Evolutionary conservation across 1,140 invertebrate species (phyloP), one percentile per base, ranked within the genome.

Genomic region (Drosophila carrolli): DNA sequence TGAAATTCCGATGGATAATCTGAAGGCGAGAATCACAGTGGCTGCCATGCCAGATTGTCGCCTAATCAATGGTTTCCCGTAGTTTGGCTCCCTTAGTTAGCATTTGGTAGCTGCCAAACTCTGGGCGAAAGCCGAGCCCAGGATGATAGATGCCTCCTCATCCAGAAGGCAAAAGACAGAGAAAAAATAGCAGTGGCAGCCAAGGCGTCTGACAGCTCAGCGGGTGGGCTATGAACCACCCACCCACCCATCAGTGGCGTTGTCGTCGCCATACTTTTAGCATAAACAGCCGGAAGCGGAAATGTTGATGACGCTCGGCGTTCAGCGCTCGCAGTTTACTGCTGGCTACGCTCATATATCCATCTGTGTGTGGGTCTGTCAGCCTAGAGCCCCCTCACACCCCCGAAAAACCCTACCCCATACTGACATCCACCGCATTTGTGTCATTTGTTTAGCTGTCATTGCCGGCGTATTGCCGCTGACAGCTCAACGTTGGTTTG

Each of bases 371-470:
- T 65, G 32, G 60, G 59, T 57, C 48, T 61, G 58, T 27, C 46
- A 59, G 37, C 51, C 63, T 40, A 37, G 53, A 7, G 10, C 23
- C 8, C 50, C 16, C 23, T 23, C 23, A 23, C 23, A 13, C 4
- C 37, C 29, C 29, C 58, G 27, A 50, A 32, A 13, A 6, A 54
- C 5, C 23, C 48, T 5, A 16, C 9, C 41, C 32, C 59, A 35
- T 16, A 27, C 41, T 38, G 44, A 57, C 63, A 62, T 56, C 71
- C 63, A 50, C 53, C 63, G 65, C 51, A 67, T 67, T 73, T 82
- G 83, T 90, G 84, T 88, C 84, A 88, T 88, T 88, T 88, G 84
- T 88, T 88, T 88, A 88, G 84, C 84, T 88, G 84, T 90, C 85
- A 88, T 88, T 86, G 78, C 75, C 72, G 81, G 77, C 81, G 81